Evolutionary conservation across 2,113 vertebrate genomes (phyloP).

Genomic region (Sebastes schlegelii): DNA sequence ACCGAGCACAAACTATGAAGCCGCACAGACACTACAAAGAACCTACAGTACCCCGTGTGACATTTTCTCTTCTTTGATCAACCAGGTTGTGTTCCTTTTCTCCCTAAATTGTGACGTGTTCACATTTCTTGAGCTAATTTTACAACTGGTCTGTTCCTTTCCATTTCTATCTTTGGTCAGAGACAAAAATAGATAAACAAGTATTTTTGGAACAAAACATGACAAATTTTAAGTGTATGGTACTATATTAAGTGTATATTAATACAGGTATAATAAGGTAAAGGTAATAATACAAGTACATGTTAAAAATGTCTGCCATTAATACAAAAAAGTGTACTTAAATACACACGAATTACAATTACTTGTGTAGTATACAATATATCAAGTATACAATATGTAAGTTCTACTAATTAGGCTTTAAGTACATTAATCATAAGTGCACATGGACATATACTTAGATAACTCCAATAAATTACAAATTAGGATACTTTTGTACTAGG

Average conservation of each 20-base stretch:
- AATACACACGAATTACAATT: background rate
- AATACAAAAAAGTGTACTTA: background rate
- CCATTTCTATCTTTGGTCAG: background rate
- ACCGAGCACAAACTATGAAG: conserved; percentile 7
- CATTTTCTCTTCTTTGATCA: background rate
- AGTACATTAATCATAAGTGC: background rate
- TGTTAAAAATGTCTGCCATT: no score
- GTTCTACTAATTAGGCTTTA: background rate
- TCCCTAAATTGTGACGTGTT: background rate
- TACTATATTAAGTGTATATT: background rate
- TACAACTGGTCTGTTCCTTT: background rate
- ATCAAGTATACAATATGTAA: background rate
- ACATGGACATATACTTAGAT: background rate
- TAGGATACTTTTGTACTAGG: background rate
- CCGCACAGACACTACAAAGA: background rate
- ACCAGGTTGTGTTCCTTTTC: background rate
- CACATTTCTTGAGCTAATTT: background rate
- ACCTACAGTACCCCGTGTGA: background rate
- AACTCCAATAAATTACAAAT: background rate
- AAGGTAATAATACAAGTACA: no score
- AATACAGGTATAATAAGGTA: background rate
- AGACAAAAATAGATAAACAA: background rate
- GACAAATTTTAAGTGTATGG: background rate
- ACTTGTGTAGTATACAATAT: background rate
- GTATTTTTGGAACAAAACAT: background rate